Evolutionary conservation across 2,797 vertebrate genomes (phyloP), one percentile per base, ranked within the genome.

Genomic region (Oryzias sinensis): DNA sequence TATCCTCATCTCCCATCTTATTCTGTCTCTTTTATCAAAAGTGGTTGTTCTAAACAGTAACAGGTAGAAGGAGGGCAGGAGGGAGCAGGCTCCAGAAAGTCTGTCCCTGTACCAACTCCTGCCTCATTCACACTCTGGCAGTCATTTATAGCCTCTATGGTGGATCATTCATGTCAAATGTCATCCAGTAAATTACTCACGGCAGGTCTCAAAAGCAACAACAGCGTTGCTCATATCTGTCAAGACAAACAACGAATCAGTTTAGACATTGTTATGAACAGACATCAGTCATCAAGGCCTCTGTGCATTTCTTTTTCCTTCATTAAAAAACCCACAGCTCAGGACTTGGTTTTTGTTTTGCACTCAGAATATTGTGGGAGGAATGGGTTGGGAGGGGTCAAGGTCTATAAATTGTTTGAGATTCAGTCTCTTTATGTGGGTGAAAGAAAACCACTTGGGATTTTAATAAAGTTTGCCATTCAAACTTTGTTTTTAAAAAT

Each of bases 51-150:
- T 74, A 76, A 63, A 70, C 79, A 86, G 58, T 75, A 72, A 80
- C 84, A 88, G 81, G 77, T 80, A 85, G 73, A 86, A 61, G 63
- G 74, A 79, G 81, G 86, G 76, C 70, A 82, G 82, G 70, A 72
- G 76, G 81, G 82, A 80, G 67, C 58, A 2, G 89, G 89, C 90
- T 90, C 89, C 88, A 88, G 81, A 84, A 65, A 87, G 89, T 91
- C 89, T 91, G 69, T 77, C 77, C 77, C 72, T 77, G 70, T 79
- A 83, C 77, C 77, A 76, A 74, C 81, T 70, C 69, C 61, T 57
- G 47, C 47, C 24, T 64, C 41, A 49, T 55, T 55, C 44, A 47
- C 43, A 40, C 56, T 42, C 49, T 18, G 33, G 40, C 59, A 69
- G 17, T 50, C 45, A 56, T 77, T 60, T 56, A 42, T 66, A 79